phyloP scores from a whole-genome alignment of 1,140 invertebrate genomes.

The Drosophila truncata region DNA sequence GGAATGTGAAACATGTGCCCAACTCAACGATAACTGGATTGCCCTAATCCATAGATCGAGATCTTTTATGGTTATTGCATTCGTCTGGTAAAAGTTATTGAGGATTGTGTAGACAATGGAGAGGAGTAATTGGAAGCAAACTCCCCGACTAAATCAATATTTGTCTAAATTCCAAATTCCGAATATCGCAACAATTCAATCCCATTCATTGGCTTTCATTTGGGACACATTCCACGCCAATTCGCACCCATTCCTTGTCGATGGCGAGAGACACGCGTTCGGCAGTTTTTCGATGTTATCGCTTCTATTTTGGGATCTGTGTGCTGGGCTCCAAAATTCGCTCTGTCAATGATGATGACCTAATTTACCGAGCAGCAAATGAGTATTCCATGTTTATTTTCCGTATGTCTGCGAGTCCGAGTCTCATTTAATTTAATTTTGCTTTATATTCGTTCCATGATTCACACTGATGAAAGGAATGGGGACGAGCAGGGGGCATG shows the following conservation, averaged over 20 bases:
- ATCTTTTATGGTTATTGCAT: slow-evolving; percentile 34
- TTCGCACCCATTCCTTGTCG: slow-evolving; percentile 15
- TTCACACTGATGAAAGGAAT: slow-evolving; percentile 31
- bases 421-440: slow-evolving; percentile 30
- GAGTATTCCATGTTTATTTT: slow-evolving; percentile 27
- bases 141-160: slow-evolving; percentile 14
- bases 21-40: slow-evolving; percentile 33
- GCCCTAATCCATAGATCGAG: slow-evolving; percentile 30
- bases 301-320: slow-evolving; percentile 44
- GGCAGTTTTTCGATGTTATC: slow-evolving; percentile 31
- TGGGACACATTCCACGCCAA: slow-evolving; percentile 29
- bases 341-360: slow-evolving; percentile 56
- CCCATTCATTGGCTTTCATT: slow-evolving; percentile 28
- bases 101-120: not conserved
- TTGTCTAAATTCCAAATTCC: slow-evolving; percentile 1
- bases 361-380: slow-evolving; percentile 55
- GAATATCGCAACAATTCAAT: slow-evolving; percentile 19
- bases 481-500: not conserved
- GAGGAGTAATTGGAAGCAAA: slow-evolving; percentile 1
- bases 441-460: slow-evolving; percentile 40
- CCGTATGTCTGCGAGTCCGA: slow-evolving; percentile 28
- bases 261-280: slow-evolving; percentile 15
- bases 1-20: slow-evolving; percentile 51
- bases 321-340: slow-evolving; percentile 46
- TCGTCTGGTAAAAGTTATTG: slow-evolving; percentile 20